Base-by-base conservation (phyloP, 1,140 invertebrate genomes). In the Microplitis demolitor region DNA sequence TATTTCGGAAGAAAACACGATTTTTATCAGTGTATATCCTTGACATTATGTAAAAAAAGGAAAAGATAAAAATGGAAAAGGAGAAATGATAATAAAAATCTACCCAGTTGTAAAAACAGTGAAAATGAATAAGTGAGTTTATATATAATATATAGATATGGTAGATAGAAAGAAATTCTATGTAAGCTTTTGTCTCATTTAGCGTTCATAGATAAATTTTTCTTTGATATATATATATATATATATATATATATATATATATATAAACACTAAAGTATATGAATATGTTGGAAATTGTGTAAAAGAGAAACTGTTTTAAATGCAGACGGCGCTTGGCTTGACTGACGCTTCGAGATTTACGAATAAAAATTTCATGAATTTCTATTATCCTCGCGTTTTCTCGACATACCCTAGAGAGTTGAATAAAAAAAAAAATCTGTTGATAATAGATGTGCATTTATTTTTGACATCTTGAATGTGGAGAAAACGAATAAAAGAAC, bases 291-390 rank as follows among this genome's bases (percentile, higher is more conserved):
- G n/a, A 67, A 58, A 58, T 58, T 50, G 71, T 66, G 64, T 72
- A 16, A n/a, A 39, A 9, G 56, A 24, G 24, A 56, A 67, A 45
- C 71, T 72, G 78, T 70, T 87, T 87, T 79, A 84, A 86, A 87
- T 87, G 84, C 86, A 80, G 81, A 74, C 74, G 71, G 78, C 75
- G 83, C 74, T 64, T 74, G 79, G 78, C 84, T 85, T 85, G 86
- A 87, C 83, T 87, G 85, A 87, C 85, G 85, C 84, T 81, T 85
- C 79, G 79, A 86, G 81, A 84, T 74, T 74, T 83, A 78, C 80
- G 84, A 84, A 87, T 87, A 87, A 87, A 87, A 86, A 85, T 87
- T 87, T 87, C 85, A 87, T 87, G 83, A 87, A 86, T 84, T 86
- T 87, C 86, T 86, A 87, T 87, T 87, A 87, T 77, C 78, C 79